A percentile compares a stretch with the other conserved stretches of the same genome.
Evolutionary conservation across 2,888 invertebrate species (phyloP).

Genomic region (Caenorhabditis sulstoni): DNA sequence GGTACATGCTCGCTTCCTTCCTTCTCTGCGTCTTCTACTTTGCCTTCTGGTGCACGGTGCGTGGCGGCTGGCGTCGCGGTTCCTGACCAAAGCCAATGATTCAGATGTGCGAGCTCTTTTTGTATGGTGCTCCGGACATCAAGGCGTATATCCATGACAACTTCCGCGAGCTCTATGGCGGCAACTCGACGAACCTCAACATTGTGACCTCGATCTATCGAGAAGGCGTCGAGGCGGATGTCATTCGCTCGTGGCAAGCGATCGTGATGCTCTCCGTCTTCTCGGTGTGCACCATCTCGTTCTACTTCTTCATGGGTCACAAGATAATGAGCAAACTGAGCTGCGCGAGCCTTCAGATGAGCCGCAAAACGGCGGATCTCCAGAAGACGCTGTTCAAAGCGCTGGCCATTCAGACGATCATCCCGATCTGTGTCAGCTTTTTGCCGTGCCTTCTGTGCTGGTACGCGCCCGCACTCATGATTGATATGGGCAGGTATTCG

Average conservation of each 20-base stretch:
- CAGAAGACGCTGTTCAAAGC: slow-evolving; percentile 14
- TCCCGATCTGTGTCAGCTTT: slow-evolving; percentile 16
- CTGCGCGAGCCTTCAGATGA: background rate
- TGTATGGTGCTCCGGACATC: too few species aligned
- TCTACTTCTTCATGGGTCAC: slow-evolving; percentile 1
- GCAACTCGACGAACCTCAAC: too few species aligned
- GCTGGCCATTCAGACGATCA: slow-evolving; percentile 10
- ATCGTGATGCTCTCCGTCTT: background rate
- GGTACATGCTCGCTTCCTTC: too few species aligned
- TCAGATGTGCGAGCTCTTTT: too few species aligned
- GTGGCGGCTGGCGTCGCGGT: too few species aligned
- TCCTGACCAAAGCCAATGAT: too few species aligned
- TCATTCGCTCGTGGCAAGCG: background rate
- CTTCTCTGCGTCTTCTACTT: too few species aligned
- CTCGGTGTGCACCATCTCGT: background rate
- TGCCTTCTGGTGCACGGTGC: too few species aligned
- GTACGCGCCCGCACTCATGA: background rate
- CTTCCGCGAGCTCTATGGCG: too few species aligned
- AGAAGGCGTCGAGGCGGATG: too few species aligned
- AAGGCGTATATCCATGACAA: too few species aligned
- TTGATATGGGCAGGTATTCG: background rate
- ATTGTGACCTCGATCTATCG: too few species aligned
- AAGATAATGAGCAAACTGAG: background rate
- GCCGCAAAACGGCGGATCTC: background rate
- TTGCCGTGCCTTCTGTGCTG: slow-evolving; percentile 15